Evolutionary conservation across 1,140 invertebrate species (phyloP).

Genomic region (Bombus soroeensis): DNA sequence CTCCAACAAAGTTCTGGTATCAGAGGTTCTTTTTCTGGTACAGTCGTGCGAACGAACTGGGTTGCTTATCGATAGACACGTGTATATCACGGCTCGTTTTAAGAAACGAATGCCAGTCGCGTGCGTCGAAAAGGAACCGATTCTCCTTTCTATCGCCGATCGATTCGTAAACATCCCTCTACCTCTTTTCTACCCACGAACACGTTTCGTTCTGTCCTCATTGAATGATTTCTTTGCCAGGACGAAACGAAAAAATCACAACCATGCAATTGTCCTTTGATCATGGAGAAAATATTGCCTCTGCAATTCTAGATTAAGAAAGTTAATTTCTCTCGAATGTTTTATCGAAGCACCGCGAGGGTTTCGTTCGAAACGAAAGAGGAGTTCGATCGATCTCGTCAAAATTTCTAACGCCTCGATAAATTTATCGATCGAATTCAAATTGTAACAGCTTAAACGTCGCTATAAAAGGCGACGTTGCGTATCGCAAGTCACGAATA

Average conservation of each 20-base stretch:
- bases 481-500: not conserved
- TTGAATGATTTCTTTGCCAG: not conserved
- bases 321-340: not conserved
- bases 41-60: constrained; percentile 25
- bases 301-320: not conserved
- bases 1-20: not conserved
- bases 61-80: constrained; percentile 30
- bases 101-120: constrained; percentile 25
- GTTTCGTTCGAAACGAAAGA: too few species aligned
- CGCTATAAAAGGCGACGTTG: too few species aligned
- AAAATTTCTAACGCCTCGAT: too few species aligned
- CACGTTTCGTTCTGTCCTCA: not conserved
- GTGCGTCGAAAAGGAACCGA: constrained; percentile 1
- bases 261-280: not conserved
- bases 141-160: not conserved
- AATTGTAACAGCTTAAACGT: too few species aligned
- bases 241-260: not conserved
- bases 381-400: too few species aligned
- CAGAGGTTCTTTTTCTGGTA: not conserved
- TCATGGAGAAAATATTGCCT: not conserved
- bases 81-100: constrained; percentile 9
- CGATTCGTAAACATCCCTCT: constrained; percentile 19
- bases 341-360: too few species aligned
- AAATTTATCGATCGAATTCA: too few species aligned
- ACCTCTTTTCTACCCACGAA: not conserved